Conservation (phyloP, 2,113 vertebrate genomes). For the Procapra przewalskii region DNA sequence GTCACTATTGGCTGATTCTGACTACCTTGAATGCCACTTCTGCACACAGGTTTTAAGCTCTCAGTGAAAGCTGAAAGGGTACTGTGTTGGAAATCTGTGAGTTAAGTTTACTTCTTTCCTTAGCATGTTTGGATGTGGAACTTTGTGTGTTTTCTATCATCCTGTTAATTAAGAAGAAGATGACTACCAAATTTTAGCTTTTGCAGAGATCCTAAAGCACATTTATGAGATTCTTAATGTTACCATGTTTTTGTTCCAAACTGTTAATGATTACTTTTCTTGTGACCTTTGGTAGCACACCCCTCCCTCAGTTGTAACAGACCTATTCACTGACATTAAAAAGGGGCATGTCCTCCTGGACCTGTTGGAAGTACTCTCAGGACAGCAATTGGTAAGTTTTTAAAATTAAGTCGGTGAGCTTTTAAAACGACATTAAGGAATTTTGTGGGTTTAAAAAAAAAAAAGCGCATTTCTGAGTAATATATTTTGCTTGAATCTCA, state of each 20-base stretch:
- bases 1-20: not conserved
- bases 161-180: not conserved
- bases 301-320: conserved; percentile 84
- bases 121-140: not conserved
- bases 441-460: conserved; percentile 51
- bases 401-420: conserved; percentile 80
- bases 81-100: not conserved
- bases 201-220: not conserved
- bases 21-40: not conserved
- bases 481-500: conserved; percentile 49
- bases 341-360: conserved; percentile 92
- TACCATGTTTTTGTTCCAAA: not conserved
- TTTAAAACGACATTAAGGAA: conserved; percentile 77
- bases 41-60: not conserved
- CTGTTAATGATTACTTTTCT: not conserved
- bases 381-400: conserved; percentile 89
- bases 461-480: conserved; percentile 18
- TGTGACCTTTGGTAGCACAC: conserved; percentile 82
- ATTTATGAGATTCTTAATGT: not conserved
- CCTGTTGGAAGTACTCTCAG: conserved; percentile 95
- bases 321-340: conserved; percentile 91
- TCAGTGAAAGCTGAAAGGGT: not conserved
- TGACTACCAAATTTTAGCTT: not conserved
- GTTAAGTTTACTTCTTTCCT: not conserved
- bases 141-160: not conserved